Evolutionary conservation across 1,140 invertebrate species (phyloP).

Genomic region (Drosophila novamexicana): DNA sequence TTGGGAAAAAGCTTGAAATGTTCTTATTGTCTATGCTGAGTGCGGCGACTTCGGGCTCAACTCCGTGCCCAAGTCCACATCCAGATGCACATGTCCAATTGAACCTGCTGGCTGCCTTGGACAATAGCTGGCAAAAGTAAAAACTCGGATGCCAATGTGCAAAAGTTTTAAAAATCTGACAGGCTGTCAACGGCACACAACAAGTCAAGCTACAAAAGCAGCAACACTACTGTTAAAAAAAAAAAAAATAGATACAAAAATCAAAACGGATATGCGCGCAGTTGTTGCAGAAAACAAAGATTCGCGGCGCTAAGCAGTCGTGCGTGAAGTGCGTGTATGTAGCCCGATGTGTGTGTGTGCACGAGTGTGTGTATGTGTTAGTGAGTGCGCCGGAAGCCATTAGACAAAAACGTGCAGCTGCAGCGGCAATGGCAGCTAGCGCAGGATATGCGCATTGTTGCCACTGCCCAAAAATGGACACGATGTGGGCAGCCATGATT

Average conservation of each 20-base stretch:
- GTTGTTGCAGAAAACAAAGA: conserved; percentile 78
- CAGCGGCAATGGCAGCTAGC: conserved; percentile 31
- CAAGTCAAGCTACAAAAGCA: conserved; percentile 29
- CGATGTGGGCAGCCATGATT: conserved; percentile 48
- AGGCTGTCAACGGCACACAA: conserved; percentile 62
- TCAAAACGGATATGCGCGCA: conserved; percentile 68
- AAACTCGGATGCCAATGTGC: conserved; percentile 66
- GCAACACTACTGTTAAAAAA: conserved; percentile 23
- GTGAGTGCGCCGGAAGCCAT: conserved; percentile 72
- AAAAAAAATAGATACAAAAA: conserved; percentile 17
- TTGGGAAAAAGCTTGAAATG: conserved; percentile 34
- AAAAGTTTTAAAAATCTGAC: conserved; percentile 75
- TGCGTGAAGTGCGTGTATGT: conserved; percentile 70
- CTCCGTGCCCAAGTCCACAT: conserved; percentile 44
- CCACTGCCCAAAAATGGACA: conserved; percentile 74
- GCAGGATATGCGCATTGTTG: conserved; percentile 78
- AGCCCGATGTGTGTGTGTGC: conserved; percentile 7
- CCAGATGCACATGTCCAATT: conserved; percentile 59
- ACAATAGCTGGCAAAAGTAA: conserved; percentile 57
- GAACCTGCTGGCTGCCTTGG: conserved; percentile 42
- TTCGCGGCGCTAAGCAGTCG: conserved; percentile 77
- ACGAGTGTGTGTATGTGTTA: conserved; percentile 20
- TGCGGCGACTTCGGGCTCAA: conserved; percentile 24
- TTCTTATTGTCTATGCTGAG: conserved; percentile 33
- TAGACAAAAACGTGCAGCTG: conserved; percentile 80